Evolutionary conservation across 2,113 vertebrate genomes (phyloP).

Genomic region (Glaucidium brasilianum): DNA sequence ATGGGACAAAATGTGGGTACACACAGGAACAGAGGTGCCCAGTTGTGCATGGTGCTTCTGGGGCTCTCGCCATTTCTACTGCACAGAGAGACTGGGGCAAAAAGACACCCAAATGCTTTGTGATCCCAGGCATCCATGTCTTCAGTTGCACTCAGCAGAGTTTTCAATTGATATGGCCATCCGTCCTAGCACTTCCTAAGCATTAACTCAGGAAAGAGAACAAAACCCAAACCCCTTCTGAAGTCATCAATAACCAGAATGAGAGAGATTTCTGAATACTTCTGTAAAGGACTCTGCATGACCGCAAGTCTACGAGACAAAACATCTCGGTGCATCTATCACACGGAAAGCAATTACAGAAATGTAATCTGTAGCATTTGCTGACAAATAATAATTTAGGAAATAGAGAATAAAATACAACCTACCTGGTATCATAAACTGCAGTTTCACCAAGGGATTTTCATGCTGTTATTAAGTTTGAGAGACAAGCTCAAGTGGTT

Average conservation of each 20-base stretch:
- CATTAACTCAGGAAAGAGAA: not conserved
- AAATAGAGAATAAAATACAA: conserved; percentile 41
- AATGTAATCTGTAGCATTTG: conserved; percentile 23
- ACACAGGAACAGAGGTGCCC: not conserved
- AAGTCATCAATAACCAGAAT: not conserved
- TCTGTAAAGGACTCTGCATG: not conserved
- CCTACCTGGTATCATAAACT: conserved; percentile 2
- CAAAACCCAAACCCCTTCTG: not conserved
- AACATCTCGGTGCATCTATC: not conserved
- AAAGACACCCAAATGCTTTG: not conserved
- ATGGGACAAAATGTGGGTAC: not conserved
- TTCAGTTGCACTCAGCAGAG: not conserved
- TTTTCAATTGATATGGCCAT: not conserved
- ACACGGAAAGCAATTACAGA: not conserved
- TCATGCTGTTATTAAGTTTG: conserved; percentile 22
- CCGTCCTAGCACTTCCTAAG: not conserved
- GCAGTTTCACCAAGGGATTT: not conserved
- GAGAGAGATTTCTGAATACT: not conserved
- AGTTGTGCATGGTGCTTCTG: fast-evolving
- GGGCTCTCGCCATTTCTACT: not conserved
- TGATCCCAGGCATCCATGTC: not conserved
- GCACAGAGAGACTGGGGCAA: fast-evolving
- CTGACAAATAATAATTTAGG: conserved; percentile 48
- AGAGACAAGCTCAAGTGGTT: conserved; percentile 53
- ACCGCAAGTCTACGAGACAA: not conserved